These are phyloP conservation scores for Teleogryllus occipitalis DNA, from an alignment of 1,140 invertebrate genomes.

Conservation along the genomic window DNA sequence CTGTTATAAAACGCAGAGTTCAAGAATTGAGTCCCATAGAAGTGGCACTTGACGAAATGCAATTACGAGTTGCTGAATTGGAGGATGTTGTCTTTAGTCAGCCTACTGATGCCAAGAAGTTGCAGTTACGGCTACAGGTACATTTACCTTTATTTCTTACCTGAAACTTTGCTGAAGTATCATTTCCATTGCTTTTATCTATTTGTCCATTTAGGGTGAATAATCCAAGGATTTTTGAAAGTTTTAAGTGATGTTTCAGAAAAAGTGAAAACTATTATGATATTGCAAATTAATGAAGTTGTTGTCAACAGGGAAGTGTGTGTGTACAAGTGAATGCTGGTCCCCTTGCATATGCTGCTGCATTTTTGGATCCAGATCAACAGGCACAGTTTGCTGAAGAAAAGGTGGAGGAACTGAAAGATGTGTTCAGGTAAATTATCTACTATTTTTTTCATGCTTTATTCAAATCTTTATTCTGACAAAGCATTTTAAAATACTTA, in stretches of 20 bases:
- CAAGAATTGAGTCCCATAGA: conserved; percentile 84
- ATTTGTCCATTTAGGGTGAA: neutral
- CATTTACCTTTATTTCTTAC: neutral
- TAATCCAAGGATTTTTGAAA: neutral
- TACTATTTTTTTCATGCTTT: no score
- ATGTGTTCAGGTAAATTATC: conserved; percentile 66
- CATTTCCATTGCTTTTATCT: neutral
- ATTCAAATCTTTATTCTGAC: no score
- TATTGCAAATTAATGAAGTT: neutral
- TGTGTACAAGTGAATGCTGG: conserved; percentile 94
- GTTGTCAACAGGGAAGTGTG: conserved; percentile 45
- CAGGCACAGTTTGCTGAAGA: conserved; percentile 62
- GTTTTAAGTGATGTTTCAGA: neutral
- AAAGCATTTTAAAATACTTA: no score
- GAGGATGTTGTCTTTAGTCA: conserved; percentile 72
- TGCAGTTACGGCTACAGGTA: conserved; percentile 82
- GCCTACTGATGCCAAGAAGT: conserved; percentile 75
- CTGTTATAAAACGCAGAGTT: conserved; percentile 59
- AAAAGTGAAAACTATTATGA: no score
- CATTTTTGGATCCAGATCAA: conserved; percentile 69
- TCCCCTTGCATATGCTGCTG: conserved; percentile 83
- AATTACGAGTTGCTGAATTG: conserved; percentile 70
- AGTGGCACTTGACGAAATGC: conserved; percentile 90
- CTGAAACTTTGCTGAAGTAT: neutral
- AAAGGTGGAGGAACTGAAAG: conserved; percentile 73